These are phyloP conservation scores for Chymomyza costata DNA, from an alignment of 1,140 invertebrate species.

Conservation along the genomic window DNA sequence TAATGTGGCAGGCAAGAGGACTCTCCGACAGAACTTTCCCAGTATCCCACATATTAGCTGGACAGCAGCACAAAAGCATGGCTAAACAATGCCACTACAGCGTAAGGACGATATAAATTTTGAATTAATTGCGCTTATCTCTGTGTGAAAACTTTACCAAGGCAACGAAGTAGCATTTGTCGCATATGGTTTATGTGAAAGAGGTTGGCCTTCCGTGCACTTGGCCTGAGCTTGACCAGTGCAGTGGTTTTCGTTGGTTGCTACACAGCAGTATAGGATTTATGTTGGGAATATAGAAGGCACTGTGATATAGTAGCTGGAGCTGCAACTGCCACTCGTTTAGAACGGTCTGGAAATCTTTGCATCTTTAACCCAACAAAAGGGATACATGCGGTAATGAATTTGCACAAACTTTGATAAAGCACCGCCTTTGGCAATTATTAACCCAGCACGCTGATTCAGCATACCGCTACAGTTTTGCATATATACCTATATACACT, in stretches of 20 bases:
- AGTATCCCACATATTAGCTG: too few relatives aligned
- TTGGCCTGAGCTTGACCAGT: too few relatives aligned
- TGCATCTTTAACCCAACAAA: too few relatives aligned
- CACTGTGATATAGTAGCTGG: background rate
- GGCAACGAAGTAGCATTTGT: background rate
- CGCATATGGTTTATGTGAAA: background rate
- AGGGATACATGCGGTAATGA: conserved; percentile 23
- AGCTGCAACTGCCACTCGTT: too few relatives aligned
- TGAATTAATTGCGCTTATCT: conserved; percentile 56
- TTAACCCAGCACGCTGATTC: conserved; percentile 18
- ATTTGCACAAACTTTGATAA: conserved; percentile 19
- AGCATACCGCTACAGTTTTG: too few relatives aligned
- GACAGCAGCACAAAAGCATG: conserved; percentile 15
- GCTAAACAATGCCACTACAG: conserved; percentile 32
- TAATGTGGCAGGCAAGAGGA: too few relatives aligned
- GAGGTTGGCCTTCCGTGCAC: too few relatives aligned
- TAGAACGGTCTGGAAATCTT: background rate
- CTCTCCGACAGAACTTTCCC: too few relatives aligned
- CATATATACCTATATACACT: too few relatives aligned
- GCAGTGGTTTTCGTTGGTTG: too few relatives aligned
- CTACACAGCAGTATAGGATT: too few relatives aligned
- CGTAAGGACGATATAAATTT: conserved; percentile 57
- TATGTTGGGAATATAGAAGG: too few relatives aligned
- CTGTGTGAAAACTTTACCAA: conserved; percentile 21
- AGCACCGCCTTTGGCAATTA: conserved; percentile 36